phyloP scores from a whole-genome alignment of 1,140 invertebrate genomes.

The Lasaia peninsularis region DNA sequence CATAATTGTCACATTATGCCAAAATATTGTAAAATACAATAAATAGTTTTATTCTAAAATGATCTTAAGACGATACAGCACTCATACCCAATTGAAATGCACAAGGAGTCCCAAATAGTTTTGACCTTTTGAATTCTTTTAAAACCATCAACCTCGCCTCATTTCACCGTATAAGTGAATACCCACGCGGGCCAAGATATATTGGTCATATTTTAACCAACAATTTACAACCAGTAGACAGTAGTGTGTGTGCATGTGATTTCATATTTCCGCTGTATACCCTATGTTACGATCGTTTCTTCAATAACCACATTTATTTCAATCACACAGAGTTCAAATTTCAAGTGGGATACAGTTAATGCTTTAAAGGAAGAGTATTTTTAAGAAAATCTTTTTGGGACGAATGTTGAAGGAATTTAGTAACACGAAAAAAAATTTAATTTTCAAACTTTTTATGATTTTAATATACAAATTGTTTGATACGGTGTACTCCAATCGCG shows the following conservation, averaged over 20 bases:
- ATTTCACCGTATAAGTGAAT: constrained; percentile 33
- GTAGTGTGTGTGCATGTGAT: constrained; percentile 61
- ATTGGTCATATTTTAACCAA: constrained; percentile 44
- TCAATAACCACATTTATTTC: constrained; percentile 36
- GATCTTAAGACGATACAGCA: constrained; percentile 43
- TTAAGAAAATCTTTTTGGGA: constrained; percentile 33
- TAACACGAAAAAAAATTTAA: no score
- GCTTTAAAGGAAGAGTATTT: constrained; percentile 35
- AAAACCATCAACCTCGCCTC: constrained; percentile 26
- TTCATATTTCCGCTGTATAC: constrained; percentile 67
- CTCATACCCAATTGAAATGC: constrained; percentile 65
- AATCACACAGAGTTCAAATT: constrained; percentile 16
- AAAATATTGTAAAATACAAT: no score
- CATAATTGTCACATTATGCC: no score
- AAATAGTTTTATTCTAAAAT: no score
- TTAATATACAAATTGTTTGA: no score
- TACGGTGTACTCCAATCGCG: no score
- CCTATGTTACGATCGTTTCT: constrained; percentile 37
- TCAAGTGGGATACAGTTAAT: neutral
- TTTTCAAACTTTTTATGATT: no score
- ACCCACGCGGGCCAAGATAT: constrained; percentile 40
- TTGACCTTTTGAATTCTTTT: constrained; percentile 40
- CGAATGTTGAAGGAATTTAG: constrained; percentile 3
- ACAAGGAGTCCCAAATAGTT: constrained; percentile 34
- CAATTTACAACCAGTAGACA: constrained; percentile 28